Percentiles rank a stretch among this genome's conserved stretches.
These are phyloP conservation scores for Plodia interpunctella DNA, from an alignment of 1,140 invertebrate species.

Conservation along the genomic window DNA sequence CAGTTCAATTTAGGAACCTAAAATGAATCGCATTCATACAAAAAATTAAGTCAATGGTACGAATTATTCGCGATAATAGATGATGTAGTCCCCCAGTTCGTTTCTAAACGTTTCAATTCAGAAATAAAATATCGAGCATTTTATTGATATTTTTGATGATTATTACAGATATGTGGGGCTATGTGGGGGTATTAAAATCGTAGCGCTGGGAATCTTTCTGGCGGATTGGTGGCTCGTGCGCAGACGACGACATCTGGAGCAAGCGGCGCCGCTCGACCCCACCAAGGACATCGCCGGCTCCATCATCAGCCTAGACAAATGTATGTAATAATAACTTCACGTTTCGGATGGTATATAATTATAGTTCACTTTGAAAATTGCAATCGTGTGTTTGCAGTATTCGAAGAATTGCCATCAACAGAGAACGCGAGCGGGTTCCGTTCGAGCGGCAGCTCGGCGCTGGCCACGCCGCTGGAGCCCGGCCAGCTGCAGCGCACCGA, in stretches of 20 bases:
- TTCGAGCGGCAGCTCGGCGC: slow-evolving; percentile 61
- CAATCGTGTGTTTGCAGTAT: slow-evolving; percentile 68
- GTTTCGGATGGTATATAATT: no score
- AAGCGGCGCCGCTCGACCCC: slow-evolving; percentile 83
- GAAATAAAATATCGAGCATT: neutral
- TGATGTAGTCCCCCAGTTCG: no score
- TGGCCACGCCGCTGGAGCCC: slow-evolving; percentile 60
- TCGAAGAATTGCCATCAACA: slow-evolving; percentile 80
- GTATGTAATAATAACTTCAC: no score
- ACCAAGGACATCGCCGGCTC: slow-evolving; percentile 88
- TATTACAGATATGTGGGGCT: slow-evolving; percentile 88
- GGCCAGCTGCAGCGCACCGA: slow-evolving; percentile 60
- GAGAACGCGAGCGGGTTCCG: slow-evolving; percentile 72
- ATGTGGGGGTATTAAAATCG: slow-evolving; percentile 93
- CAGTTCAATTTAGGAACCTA: no score
- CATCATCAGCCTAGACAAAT: slow-evolving; percentile 91
- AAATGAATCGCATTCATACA: no score
- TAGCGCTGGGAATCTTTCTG: slow-evolving; percentile 90
- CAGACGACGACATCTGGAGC: slow-evolving; percentile 85
- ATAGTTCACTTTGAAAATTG: no score
- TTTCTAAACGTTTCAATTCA: no score
- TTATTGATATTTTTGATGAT: neutral
- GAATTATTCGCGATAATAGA: no score
- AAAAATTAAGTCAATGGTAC: no score
- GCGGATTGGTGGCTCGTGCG: slow-evolving; percentile 93